Evolutionary conservation across 2,113 vertebrate species (phyloP).

Genomic region (Chaenogobius annularis): DNA sequence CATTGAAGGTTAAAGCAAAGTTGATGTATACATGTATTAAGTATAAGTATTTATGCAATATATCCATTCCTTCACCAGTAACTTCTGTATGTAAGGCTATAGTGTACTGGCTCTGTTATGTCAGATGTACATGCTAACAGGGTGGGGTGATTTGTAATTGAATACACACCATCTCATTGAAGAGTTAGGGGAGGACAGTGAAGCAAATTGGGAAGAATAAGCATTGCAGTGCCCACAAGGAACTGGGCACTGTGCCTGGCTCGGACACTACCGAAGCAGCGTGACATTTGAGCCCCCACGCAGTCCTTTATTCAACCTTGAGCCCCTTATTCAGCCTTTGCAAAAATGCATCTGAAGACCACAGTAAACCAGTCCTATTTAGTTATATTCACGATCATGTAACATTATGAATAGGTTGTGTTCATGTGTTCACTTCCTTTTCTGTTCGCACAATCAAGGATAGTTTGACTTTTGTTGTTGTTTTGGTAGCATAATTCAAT

Average conservation of each 20-base stretch:
- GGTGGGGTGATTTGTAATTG: conserved; percentile 54
- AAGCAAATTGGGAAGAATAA: conserved; percentile 13
- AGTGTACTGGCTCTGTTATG: conserved; percentile 13
- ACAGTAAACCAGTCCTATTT: not conserved
- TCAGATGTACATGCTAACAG: conserved; percentile 21
- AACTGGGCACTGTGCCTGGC: conserved; percentile 26
- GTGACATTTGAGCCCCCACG: conserved; percentile 13
- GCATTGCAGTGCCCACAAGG: conserved; percentile 17
- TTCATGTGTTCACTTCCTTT: not conserved
- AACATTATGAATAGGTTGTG: not conserved
- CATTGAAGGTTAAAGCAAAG: too few species aligned
- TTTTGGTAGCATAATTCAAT: too few species aligned
- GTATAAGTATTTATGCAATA: not conserved
- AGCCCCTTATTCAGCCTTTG: not conserved
- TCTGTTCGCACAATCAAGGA: not conserved
- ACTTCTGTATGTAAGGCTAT: not conserved
- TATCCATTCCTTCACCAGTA: not conserved
- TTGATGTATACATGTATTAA: too few species aligned
- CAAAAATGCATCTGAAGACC: not conserved
- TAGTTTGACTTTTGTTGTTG: too few species aligned
- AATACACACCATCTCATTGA: conserved; percentile 53
- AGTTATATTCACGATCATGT: too few species aligned
- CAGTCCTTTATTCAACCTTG: not conserved
- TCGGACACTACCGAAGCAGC: conserved; percentile 16
- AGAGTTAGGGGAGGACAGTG: conserved; percentile 27